These are phyloP conservation scores for Thaleichthys pacificus DNA, from an alignment of 2,797 vertebrate species.

Conservation along the genomic window DNA sequence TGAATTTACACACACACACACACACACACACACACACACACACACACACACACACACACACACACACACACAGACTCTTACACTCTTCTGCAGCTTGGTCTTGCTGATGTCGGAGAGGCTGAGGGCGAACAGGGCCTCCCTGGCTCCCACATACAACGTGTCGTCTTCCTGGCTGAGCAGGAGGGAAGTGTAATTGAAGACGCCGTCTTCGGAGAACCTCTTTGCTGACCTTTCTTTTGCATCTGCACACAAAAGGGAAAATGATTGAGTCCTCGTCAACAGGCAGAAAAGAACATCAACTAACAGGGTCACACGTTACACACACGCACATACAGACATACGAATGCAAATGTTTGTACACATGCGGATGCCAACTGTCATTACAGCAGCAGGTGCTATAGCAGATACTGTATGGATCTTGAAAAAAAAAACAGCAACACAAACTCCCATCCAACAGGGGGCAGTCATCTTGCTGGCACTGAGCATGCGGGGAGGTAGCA, in stretches of 20 bases:
- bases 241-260: conserved; percentile 58
- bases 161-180: conserved; percentile 83
- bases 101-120: conserved; percentile 76
- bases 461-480: not conserved
- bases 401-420: not conserved
- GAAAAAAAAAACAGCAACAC: not conserved
- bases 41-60: conserved; percentile 10
- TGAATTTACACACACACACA: not conserved
- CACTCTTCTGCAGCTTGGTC: conserved; percentile 71
- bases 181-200: conserved; percentile 86
- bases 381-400: not conserved
- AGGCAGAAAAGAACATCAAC: conserved; percentile 29
- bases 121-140: conserved; percentile 84
- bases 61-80: conserved; percentile 44
- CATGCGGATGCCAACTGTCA: not conserved
- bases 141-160: conserved; percentile 86
- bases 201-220: conserved; percentile 77
- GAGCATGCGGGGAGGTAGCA: not conserved
- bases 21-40: conserved; percentile 4
- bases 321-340: not conserved
- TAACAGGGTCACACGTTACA: not conserved
- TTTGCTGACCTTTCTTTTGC: conserved; percentile 74
- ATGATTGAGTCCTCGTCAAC: conserved; percentile 35
- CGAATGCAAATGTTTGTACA: not conserved
- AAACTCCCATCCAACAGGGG: not conserved